Percentiles rank a stretch among this genome's conserved stretches.
Evolutionary conservation across 2,888 invertebrate species (phyloP).

Genomic region (Conchocele bisecta): DNA sequence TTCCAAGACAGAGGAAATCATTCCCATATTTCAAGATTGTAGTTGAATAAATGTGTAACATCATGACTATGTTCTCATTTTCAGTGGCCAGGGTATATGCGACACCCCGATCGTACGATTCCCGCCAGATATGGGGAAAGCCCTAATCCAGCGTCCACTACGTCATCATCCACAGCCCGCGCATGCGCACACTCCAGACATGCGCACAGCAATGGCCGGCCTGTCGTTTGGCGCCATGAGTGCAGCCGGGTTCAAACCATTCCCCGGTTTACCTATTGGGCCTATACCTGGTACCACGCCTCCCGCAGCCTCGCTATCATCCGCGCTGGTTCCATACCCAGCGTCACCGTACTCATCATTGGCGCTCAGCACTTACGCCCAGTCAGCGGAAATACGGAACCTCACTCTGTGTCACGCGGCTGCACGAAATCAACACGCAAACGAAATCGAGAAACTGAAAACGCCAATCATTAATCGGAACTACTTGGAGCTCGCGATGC

Average conservation of each 20-base stretch:
- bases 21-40: no score
- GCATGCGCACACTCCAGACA: conserved; percentile 41
- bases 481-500: conserved; percentile 77
- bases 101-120: conserved; percentile 3
- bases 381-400: conserved; percentile 54
- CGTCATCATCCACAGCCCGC: conserved; percentile 54
- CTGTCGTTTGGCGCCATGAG: conserved; percentile 54
- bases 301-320: conserved; percentile 55
- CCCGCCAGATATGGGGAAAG: conserved; percentile 11
- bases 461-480: conserved; percentile 75
- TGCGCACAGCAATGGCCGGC: conserved; percentile 51
- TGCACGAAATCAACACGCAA: conserved; percentile 59
- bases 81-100: conserved; percentile 13
- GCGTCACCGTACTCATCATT: conserved; percentile 54
- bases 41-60: no score
- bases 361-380: conserved; percentile 47
- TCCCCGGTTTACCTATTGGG: conserved; percentile 51
- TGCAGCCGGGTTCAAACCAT: conserved; percentile 49
- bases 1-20: no score
- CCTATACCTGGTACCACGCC: conserved; percentile 52
- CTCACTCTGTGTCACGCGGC: conserved; percentile 63
- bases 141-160: not conserved
- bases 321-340: conserved; percentile 69
- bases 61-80: no score
- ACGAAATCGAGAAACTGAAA: conserved; percentile 71